Base-by-base conservation (phyloP, 2,113 vertebrate species). In the Oceanodroma tethys region DNA sequence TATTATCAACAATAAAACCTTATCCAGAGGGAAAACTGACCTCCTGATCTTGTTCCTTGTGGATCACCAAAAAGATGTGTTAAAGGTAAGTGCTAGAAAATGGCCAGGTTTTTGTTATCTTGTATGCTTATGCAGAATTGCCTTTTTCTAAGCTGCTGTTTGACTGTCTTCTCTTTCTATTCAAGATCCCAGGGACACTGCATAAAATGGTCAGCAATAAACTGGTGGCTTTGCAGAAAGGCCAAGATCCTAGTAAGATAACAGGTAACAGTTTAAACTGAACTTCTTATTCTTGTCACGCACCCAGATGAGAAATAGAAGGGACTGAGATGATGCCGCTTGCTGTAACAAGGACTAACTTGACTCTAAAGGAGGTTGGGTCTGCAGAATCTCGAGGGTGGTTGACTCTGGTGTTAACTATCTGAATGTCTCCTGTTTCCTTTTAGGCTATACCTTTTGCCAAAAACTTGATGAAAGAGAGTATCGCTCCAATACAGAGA, bases 141-240 rank as follows among this genome's bases (percentile, higher is more conserved):
- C 42, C 30, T 48, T 55, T 62, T 48, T 38, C 67, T 48, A 40
- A 73, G 65, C n/a, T 65, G 67, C 43, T 90, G 27, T 43, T 93
- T 53, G 30, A 10, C 13, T 68, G 11, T 82, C 40, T 72, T 88
- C 40, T 93, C 17, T 90, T 59, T 88, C 75, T 87, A 3, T 76
- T 85, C 40, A 89, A 99, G 99, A 99, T 99, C 96, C 99, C 99
- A 22, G 98, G 98, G 85, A 98, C 98, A 1, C 95, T 99, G 94
- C 99, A 99, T 98, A 99, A 99, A 97, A 99, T 99, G 98, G 99
- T 99, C 92, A 99, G 99, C 94, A 98, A 99, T 76, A 99, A 99
- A 93, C 97, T 99, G 81, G 88, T 96, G 82, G 98, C 98, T 91
- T 98, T 99, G 73, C 98, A 99, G 87, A 98, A 98, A 45, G 99